phyloP scores from a whole-genome alignment of 2,888 invertebrate genomes.

The Phymatocera aterrima region DNA sequence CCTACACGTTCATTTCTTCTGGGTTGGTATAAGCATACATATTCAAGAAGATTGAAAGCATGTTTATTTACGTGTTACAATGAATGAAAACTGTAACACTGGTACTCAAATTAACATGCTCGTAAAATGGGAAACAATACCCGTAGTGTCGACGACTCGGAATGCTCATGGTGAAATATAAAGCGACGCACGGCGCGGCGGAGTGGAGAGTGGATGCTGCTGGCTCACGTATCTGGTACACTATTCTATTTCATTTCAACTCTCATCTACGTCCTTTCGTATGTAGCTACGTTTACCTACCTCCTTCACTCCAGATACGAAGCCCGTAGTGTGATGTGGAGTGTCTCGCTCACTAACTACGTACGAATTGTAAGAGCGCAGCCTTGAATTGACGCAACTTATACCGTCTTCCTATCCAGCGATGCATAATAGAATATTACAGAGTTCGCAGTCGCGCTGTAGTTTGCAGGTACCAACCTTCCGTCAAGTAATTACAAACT shows the following conservation, averaged over 20 bases:
- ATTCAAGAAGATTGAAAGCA: not conserved
- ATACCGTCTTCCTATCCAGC: slow-evolving; percentile 8
- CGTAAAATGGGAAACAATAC: slow-evolving; percentile 60
- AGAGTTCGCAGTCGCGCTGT: slow-evolving; percentile 9
- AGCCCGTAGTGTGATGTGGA: slow-evolving; percentile 11
- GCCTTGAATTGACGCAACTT: slow-evolving; percentile 21
- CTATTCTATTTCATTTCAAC: slow-evolving; percentile 7
- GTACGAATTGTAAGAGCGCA: slow-evolving; percentile 13
- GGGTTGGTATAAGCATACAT: too few species aligned
- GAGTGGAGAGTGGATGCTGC: not conserved
- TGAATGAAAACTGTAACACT: slow-evolving; percentile 58
- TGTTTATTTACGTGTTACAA: slow-evolving; percentile 48
- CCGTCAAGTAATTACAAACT: slow-evolving; percentile 38
- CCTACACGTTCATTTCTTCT: too few species aligned
- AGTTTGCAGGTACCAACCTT: slow-evolving; percentile 8
- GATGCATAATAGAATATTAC: slow-evolving; percentile 35
- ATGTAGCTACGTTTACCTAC: not conserved
- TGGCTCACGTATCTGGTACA: slow-evolving; percentile 23
- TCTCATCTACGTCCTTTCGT: not conserved
- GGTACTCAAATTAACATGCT: slow-evolving; percentile 60
- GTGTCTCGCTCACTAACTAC: slow-evolving; percentile 10
- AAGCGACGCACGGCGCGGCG: not conserved
- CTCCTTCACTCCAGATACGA: not conserved
- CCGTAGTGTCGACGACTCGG: not conserved
- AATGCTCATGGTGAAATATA: slow-evolving; percentile 7